Evolutionary conservation across 2,888 invertebrate species (phyloP).

Genomic region (Sesia bembeciformis): DNA sequence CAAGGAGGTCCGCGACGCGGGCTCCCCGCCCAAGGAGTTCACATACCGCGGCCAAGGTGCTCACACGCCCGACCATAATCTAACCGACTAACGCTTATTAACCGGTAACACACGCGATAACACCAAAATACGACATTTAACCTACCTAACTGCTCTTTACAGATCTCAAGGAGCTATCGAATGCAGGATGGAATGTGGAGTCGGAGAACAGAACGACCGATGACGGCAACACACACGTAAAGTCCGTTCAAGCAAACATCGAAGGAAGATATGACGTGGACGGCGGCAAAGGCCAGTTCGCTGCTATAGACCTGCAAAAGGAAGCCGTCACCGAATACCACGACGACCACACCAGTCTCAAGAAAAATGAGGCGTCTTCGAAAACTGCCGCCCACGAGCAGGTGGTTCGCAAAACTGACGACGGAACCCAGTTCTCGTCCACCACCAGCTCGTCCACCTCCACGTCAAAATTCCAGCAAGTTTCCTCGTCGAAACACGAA

Average conservation of each 20-base stretch:
- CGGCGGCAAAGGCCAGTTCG: constrained; percentile 78
- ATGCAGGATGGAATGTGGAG: constrained; percentile 80
- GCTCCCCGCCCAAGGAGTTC: constrained; percentile 81
- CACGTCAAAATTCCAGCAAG: constrained; percentile 46
- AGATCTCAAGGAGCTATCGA: constrained; percentile 64
- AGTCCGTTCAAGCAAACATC: constrained; percentile 76
- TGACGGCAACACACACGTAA: constrained; percentile 78
- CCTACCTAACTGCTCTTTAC: constrained; percentile 20
- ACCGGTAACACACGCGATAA: constrained; percentile 8
- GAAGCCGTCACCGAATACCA: constrained; percentile 64
- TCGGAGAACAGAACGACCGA: constrained; percentile 76
- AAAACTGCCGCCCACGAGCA: constrained; percentile 53
- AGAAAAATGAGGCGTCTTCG: constrained; percentile 47
- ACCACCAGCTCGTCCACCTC: constrained; percentile 48
- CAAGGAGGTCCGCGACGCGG: constrained; percentile 86
- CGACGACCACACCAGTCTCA: constrained; percentile 54
- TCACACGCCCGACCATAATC: constrained; percentile 24
- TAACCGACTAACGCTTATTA: constrained; percentile 62
- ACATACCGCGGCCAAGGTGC: constrained; percentile 66
- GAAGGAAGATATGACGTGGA: constrained; percentile 78
- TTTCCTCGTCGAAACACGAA: constrained; percentile 45
- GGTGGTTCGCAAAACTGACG: constrained; percentile 49
- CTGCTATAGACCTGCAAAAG: constrained; percentile 76
- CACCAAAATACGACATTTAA: background rate
- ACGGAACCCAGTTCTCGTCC: constrained; percentile 48